Conservation (phyloP, 2,888 invertebrate genomes). For the Mythimna vitellina region DNA sequence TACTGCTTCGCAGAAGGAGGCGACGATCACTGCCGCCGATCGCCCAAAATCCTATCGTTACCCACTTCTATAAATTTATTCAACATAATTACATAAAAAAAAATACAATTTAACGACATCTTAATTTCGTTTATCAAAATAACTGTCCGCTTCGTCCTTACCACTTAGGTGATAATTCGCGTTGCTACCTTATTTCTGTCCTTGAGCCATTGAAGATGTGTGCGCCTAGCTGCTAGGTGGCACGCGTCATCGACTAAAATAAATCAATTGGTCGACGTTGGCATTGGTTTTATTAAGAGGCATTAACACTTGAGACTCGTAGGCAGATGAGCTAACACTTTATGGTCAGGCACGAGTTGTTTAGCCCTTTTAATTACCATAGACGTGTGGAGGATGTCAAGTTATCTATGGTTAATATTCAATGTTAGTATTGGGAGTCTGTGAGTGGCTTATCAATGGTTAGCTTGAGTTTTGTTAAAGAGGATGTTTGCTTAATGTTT, state of each 20-base stretch:
- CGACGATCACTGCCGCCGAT: too few relatives aligned
- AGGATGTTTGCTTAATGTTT: background rate
- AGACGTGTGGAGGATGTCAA: constrained; percentile 39
- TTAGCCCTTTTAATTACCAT: constrained; percentile 54
- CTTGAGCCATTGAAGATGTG: constrained; percentile 67
- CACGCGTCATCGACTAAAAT: constrained; percentile 80
- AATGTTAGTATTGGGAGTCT: constrained; percentile 4
- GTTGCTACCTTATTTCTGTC: constrained; percentile 59
- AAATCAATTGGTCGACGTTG: constrained; percentile 70
- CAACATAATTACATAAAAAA: too few relatives aligned
- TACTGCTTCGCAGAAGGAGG: too few relatives aligned
- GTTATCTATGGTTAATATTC: constrained; percentile 20
- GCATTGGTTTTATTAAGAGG: constrained; percentile 67
- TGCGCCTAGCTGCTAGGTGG: constrained; percentile 36
- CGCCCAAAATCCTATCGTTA: too few relatives aligned
- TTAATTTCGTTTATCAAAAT: background rate
- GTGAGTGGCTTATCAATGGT: constrained; percentile 6
- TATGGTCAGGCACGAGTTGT: constrained; percentile 38
- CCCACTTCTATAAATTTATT: too few relatives aligned
- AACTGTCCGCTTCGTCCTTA: constrained; percentile 47
- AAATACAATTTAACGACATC: too few relatives aligned
- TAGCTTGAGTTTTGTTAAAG: background rate
- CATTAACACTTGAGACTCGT: constrained; percentile 56
- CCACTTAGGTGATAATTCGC: constrained; percentile 53
- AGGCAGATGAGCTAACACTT: constrained; percentile 54